These are phyloP conservation scores for Ceramica pisi DNA, from an alignment of 2,888 invertebrate genomes.

Conservation along the genomic window DNA sequence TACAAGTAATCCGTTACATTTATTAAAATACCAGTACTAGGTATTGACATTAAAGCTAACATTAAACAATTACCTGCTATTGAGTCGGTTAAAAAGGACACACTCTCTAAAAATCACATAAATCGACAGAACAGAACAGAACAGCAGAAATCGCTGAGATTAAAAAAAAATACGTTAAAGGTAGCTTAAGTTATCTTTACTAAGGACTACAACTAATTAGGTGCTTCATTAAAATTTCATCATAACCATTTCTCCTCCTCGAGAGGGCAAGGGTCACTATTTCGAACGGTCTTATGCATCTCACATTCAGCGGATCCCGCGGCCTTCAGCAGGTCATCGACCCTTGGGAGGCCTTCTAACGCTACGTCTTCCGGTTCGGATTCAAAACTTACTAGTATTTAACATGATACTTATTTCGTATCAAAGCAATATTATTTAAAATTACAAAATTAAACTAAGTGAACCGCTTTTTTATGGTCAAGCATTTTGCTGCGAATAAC, in stretches of 20 bases:
- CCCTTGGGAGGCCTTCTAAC: too few relatives aligned
- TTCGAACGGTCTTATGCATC: too few relatives aligned
- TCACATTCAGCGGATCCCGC: too few relatives aligned
- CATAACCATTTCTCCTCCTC: too few relatives aligned
- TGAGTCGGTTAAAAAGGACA: neutral
- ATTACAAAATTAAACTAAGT: conserved; percentile 66
- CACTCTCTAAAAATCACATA: neutral
- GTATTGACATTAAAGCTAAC: neutral
- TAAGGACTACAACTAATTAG: neutral
- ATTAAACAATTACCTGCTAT: neutral
- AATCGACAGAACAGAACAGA: too few relatives aligned
- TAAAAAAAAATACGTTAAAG: too few relatives aligned
- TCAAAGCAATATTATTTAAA: neutral
- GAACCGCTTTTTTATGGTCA: conserved; percentile 76
- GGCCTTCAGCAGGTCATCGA: too few relatives aligned
- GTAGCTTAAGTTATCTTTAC: neutral
- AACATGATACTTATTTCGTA: neutral
- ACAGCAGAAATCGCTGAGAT: neutral
- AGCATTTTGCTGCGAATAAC: conserved; percentile 74
- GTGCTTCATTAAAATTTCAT: too few relatives aligned
- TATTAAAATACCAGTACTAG: conserved; percentile 21
- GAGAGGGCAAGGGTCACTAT: too few relatives aligned
- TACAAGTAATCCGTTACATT: conserved; percentile 4
- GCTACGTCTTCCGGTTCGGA: neutral
- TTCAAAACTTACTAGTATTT: neutral